phyloP scores from a whole-genome alignment of 2,888 invertebrate genomes.

The Sphecodes monilicornis region DNA sequence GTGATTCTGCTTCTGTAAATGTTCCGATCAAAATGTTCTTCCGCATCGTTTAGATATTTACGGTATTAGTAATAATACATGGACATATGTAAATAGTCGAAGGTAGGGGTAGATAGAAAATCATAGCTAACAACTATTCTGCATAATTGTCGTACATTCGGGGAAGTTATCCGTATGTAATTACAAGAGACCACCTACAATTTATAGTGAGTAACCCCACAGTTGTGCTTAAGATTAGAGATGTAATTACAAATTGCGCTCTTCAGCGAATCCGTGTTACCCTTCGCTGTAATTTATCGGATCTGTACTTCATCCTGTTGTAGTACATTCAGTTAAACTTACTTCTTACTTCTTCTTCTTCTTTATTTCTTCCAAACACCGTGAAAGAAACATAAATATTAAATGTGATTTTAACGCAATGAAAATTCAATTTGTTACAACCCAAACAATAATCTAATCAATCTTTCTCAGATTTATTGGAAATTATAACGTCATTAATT shows the following conservation, averaged over 20 bases:
- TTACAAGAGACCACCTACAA: slow-evolving; percentile 57
- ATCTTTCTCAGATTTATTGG: too few relatives aligned
- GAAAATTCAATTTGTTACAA: too few relatives aligned
- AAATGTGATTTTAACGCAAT: too few relatives aligned
- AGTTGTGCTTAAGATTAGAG: slow-evolving; percentile 62
- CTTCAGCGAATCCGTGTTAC: slow-evolving; percentile 52
- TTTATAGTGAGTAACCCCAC: slow-evolving; percentile 39
- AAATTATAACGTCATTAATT: too few relatives aligned
- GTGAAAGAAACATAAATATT: neutral
- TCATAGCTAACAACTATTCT: slow-evolving; percentile 33
- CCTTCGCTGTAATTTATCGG: slow-evolving; percentile 46
- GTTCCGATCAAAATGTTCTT: neutral
- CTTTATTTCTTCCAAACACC: neutral
- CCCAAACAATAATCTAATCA: too few relatives aligned
- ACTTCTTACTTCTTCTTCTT: neutral
- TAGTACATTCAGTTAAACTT: slow-evolving; percentile 30
- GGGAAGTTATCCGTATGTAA: slow-evolving; percentile 55
- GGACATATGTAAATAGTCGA: neutral
- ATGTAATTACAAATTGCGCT: slow-evolving; percentile 66
- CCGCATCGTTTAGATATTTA: neutral
- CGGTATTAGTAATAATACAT: neutral
- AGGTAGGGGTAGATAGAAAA: neutral
- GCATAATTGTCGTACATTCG: slow-evolving; percentile 24
- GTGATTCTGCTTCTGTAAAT: neutral
- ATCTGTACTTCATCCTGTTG: slow-evolving; percentile 36